Evolutionary conservation across 2,113 vertebrate genomes (phyloP), one percentile per base, ranked within the genome.

Genomic region (Megaceryle torquata): DNA sequence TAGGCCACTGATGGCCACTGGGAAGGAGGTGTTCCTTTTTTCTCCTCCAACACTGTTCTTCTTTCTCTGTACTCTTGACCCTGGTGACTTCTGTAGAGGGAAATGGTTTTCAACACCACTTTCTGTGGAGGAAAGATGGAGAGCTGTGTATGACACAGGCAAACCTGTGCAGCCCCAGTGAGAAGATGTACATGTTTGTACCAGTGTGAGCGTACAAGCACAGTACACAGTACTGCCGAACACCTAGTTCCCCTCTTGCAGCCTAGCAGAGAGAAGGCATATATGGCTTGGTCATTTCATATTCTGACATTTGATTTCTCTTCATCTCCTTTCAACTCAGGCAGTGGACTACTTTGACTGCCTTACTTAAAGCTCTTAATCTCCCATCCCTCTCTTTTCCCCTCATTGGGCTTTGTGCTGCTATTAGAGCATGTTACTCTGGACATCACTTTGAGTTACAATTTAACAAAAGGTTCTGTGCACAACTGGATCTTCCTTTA

Each of bases 151-250:
- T 20, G 41, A 50, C 24, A 25, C 0, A 1, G 59, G 16, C 28
- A 61, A 2, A 85, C 20, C 70, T 70, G 67, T 3, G 0, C 35
- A 48, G 26, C 39, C 11, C 22, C 33, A 41, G n/a, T 5, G 41
- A 88, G 54, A 87, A n/a, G 15, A 39, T 9, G 1, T 11, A 18
- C 13, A 6, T 18, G 9, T 26, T 59, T 7, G 1, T 25, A 39
- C 11, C 10, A 9, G 20, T 33, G 33, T 26, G 7, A 11, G 18
- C 35, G 26, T 9, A 54, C 2, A 0, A 21, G 6, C 1, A 0
- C 1, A 15, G 33, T 25, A 7, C 1, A 0, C 1, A 15, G 33
- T 26, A 22, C 3, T 2, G 13, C 24, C 0, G 1, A 35, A 48
- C 37, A 64, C 29, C 50, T 24, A 4, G 4, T 43, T 53, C 43